Evolutionary conservation across 1,140 invertebrate genomes (phyloP).

Genomic region (Coptotermes formosanus): DNA sequence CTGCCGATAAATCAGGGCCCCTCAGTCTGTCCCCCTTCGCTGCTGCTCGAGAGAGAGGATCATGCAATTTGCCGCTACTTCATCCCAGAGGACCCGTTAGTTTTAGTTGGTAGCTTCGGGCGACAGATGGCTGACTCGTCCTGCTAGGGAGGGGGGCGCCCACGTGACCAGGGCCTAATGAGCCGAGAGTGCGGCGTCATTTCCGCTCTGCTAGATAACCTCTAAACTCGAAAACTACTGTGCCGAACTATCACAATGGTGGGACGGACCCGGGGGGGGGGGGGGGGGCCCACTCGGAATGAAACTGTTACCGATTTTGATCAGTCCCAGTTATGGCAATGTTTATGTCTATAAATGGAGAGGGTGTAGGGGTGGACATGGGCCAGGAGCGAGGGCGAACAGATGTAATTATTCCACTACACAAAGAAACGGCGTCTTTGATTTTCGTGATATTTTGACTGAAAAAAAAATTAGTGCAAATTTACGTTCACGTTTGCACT

Average conservation of each 20-base stretch:
- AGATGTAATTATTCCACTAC: too few relatives aligned
- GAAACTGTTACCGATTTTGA: too few relatives aligned
- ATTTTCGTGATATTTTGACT: too few relatives aligned
- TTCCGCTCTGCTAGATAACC: slow-evolving; percentile 26
- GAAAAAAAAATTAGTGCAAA: too few relatives aligned
- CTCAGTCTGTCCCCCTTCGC: neutral
- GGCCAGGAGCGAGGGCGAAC: neutral
- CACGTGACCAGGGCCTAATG: slow-evolving; percentile 29
- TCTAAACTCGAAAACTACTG: neutral
- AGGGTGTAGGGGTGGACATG: neutral
- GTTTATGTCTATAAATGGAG: too few relatives aligned
- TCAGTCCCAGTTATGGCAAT: too few relatives aligned
- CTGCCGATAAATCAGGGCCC: slow-evolving; percentile 1
- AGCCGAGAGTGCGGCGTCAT: slow-evolving; percentile 26
- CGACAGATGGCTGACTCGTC: slow-evolving; percentile 33
- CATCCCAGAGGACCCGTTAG: slow-evolving; percentile 32
- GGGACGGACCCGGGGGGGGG: too few relatives aligned
- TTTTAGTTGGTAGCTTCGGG: slow-evolving; percentile 31
- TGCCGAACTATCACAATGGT: too few relatives aligned
- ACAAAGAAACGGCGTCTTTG: too few relatives aligned
- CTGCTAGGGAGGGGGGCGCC: neutral
- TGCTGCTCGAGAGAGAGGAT: neutral
- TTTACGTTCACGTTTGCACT: too few relatives aligned
- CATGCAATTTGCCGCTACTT: slow-evolving; percentile 33
- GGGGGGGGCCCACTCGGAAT: too few relatives aligned